Base-by-base conservation (phyloP, 2,113 vertebrate species). In the Clarias macrocephalus region DNA sequence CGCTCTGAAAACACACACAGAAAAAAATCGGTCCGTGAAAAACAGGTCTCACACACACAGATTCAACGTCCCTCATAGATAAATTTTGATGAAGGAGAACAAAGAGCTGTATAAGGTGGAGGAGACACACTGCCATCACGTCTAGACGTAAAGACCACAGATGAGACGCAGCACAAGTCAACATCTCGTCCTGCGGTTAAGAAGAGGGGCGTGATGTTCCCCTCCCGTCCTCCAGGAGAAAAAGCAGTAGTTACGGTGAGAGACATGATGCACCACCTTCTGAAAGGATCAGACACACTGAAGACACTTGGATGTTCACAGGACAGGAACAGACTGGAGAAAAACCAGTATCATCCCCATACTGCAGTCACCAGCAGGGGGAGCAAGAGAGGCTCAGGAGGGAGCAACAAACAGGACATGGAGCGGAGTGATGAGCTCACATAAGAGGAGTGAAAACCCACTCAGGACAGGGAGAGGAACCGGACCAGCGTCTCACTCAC, bases 1-100 rank as follows among this genome's bases (percentile, higher is more conserved):
- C 79, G 79, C 79, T 80, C 79, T 80, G 57, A 33, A 60, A 80
- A 80, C 30, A 80, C 79, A 80, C 77, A 80, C 68, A 33, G 6
- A 6, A 48, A 48, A 48, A 48, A 7, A 48, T 48, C 7, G 48
- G 48, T 48, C 48, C 5, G 18, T 33, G 65, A 65, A 65, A 25
- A 15, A 33, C 28, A 33, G 28, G 25, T 66, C 70, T 37, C 80
- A 76, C 23, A 83, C 33, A 62, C 56, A n/a, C 81, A 33, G 15
- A 1, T 7, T 70, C 18, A 70, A 65, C 12, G 63, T 30, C 66
- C 16, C 72, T 54, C 80, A 86, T 57, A 68, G 65, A 81, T 65
- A 86, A 59, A 18, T 63, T 25, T 63, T 63, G 60, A 62, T 7
- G 5, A 23, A 63, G 60, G 21, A 63, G 60, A 63, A 7, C 2